Percentiles rank a stretch among this genome's conserved stretches.
Conservation (phyloP, 2,113 vertebrate genomes). For the Steatornis caripensis region DNA sequence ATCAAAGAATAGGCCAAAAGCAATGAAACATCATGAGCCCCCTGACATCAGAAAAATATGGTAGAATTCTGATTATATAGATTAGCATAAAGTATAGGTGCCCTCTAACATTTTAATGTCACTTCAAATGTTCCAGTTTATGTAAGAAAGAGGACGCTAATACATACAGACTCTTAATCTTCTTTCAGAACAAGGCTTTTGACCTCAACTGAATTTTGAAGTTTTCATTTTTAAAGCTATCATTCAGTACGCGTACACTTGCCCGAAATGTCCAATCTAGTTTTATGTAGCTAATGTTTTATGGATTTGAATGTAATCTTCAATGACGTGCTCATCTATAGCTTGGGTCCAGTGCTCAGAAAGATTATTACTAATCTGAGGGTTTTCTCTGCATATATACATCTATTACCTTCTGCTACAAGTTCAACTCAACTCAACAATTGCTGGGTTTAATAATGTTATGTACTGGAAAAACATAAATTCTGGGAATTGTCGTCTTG, state of each 20-base stretch:
- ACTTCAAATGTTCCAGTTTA: background rate
- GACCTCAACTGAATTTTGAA: background rate
- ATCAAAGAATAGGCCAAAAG: background rate
- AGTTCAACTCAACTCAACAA: background rate
- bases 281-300: background rate
- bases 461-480: background rate
- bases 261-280: background rate
- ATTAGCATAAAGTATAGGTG: background rate
- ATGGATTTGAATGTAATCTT: conserved; percentile 3
- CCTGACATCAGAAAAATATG: background rate
- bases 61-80: background rate
- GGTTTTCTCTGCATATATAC: background rate
- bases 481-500: background rate
- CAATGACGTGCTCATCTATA: background rate
- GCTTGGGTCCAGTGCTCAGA: background rate
- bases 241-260: background rate
- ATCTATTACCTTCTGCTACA: background rate
- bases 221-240: background rate
- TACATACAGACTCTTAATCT: background rate
- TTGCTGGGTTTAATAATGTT: background rate
- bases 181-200: background rate
- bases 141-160: background rate
- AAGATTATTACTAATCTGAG: background rate
- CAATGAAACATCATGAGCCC: background rate
- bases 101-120: background rate